These are phyloP conservation scores for Pimpla rufipes DNA, from an alignment of 2,888 invertebrate species.

Conservation along the genomic window DNA sequence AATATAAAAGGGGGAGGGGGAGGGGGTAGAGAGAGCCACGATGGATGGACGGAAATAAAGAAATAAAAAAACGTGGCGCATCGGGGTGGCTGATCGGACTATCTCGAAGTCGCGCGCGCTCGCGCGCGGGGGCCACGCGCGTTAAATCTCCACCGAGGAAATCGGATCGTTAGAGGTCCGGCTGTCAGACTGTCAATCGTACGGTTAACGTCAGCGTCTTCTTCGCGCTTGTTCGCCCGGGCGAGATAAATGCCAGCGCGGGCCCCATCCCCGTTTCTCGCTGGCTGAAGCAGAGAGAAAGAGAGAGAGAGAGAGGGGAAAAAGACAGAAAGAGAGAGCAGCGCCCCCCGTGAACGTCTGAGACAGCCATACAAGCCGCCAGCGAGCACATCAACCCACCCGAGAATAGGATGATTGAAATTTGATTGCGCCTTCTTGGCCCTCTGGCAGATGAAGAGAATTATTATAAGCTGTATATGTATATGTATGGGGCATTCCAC, in stretches of 20 bases:
- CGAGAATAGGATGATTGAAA: constrained; percentile 69
- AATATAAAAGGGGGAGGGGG: constrained; percentile 11
- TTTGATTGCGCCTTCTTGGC: constrained; percentile 63
- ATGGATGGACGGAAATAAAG: constrained; percentile 44
- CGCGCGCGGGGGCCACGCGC: constrained; percentile 55
- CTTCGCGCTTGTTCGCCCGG: constrained; percentile 70
- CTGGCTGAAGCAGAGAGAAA: background rate
- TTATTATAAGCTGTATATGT: constrained; percentile 41
- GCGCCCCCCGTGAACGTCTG: constrained; percentile 57
- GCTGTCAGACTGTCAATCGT: constrained; percentile 81
- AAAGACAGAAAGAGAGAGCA: constrained; percentile 30
- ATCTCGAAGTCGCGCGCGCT: background rate
- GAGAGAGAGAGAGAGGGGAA: constrained; percentile 27
- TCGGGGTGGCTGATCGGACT: constrained; percentile 22
- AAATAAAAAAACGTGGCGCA: constrained; percentile 28
- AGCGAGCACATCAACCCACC: constrained; percentile 61
- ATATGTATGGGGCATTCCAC: too few species aligned
- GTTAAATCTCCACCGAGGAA: constrained; percentile 66
- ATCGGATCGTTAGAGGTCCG: constrained; percentile 81
- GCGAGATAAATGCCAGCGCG: constrained; percentile 68
- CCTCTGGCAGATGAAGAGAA: constrained; percentile 60
- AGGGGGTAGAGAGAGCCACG: background rate
- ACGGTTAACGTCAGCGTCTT: constrained; percentile 82
- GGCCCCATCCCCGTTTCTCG: constrained; percentile 36
- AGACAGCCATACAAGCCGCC: constrained; percentile 60